Conservation (phyloP, 2,888 invertebrate genomes). For the Miltochrista miniata region DNA sequence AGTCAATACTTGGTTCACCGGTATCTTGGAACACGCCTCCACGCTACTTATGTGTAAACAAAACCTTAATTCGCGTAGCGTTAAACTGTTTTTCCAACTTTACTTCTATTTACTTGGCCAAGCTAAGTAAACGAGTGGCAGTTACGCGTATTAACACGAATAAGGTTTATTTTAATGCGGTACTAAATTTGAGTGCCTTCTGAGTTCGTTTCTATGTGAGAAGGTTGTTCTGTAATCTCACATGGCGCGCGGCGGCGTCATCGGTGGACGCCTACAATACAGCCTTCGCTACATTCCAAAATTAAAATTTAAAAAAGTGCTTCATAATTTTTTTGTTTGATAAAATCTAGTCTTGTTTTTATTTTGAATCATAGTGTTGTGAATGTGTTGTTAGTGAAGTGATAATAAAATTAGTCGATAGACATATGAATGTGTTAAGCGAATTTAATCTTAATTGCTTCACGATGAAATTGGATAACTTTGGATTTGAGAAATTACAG, state of each 20-base stretch:
- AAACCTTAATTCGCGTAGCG: conserved; percentile 61
- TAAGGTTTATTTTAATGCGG: conserved; percentile 53
- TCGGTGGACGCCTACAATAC: conserved; percentile 64
- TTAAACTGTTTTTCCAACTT: conserved; percentile 43
- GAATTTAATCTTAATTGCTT: conserved; percentile 36
- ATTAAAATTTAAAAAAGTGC: conserved; percentile 24
- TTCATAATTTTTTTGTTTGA: conserved; percentile 3
- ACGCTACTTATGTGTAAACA: conserved; percentile 58
- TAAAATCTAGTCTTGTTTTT: neutral
- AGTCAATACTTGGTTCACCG: conserved; percentile 52
- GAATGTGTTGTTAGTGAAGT: conserved; percentile 6
- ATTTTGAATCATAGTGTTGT: conserved; percentile 17
- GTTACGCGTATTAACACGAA: conserved; percentile 47
- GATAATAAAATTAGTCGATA: conserved; percentile 25
- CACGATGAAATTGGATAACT: conserved; percentile 78
- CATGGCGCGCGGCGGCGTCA: conserved; percentile 67
- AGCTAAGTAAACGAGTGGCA: conserved; percentile 45
- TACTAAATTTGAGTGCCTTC: conserved; percentile 50
- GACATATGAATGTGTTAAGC: conserved; percentile 27
- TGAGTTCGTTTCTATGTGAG: conserved; percentile 27
- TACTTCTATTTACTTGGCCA: conserved; percentile 51
- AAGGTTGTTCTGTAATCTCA: conserved; percentile 65
- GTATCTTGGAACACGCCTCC: conserved; percentile 23
- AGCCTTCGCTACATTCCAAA: conserved; percentile 52
- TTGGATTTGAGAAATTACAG: conserved; percentile 78